Evolutionary conservation across 1,140 invertebrate genomes (phyloP), one percentile per base, ranked within the genome.

Genomic region (Luehdorfia chinensis): DNA sequence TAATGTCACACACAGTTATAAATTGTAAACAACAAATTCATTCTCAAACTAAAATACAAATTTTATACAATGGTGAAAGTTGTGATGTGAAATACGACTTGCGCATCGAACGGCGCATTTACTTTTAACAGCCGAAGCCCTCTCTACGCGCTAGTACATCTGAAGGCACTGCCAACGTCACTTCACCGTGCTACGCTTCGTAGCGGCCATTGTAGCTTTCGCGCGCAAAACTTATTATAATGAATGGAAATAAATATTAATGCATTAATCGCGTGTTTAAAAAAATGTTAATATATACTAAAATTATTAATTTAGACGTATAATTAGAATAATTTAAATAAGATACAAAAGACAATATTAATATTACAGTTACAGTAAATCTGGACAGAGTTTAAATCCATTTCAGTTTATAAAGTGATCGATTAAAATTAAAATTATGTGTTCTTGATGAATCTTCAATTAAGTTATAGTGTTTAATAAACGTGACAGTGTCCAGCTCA

Each of bases 41-140:
- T n/a, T n/a, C n/a, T n/a, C n/a, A n/a, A n/a, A n/a, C n/a, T n/a
- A n/a, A n/a, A n/a, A n/a, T n/a, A n/a, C n/a, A n/a, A n/a, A n/a
- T n/a, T n/a, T n/a, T n/a, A n/a, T n/a, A n/a, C n/a, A n/a, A n/a
- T n/a, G n/a, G 6, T 36, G 18, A 43, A 30, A 43, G 39, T 30
- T 34, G 2, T 5, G 4, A 27, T 30, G 14, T 43, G 27, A 41
- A 43, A 30, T 30, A 43, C 15, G 25, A 43, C 27, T 47, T 55
- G 50, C 51, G 54, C 55, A 54, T 51, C 34, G 21, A 13, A 45
- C 50, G 58, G 52, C 44, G 43, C 44, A 47, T 53, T 30, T 16
- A 30, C 27, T 43, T 43, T 33, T 21, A 39, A 34, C 23, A 18
- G 19, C 25, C 39, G 32, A 13, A 27, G 16, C 2, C 23, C 6